phyloP scores from a whole-genome alignment of 2,797 vertebrate species.

The Cossypha dichroa region DNA sequence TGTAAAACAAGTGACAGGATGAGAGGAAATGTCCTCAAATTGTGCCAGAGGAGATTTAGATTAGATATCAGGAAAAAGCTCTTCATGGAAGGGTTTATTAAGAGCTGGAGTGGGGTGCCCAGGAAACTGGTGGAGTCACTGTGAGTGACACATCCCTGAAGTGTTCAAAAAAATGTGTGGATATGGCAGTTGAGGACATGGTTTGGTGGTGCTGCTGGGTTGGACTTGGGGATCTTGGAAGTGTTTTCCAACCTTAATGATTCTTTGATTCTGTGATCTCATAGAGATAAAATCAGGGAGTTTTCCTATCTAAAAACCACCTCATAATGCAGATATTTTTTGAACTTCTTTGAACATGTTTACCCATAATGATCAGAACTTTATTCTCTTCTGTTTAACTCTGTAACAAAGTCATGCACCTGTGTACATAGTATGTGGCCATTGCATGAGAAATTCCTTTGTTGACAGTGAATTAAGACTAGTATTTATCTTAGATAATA shows the following conservation, averaged over 20 bases:
- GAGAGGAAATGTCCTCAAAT: neutral
- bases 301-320: neutral
- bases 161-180: neutral
- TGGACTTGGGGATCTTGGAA: neutral
- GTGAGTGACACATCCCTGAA: neutral
- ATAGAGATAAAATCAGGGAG: neutral
- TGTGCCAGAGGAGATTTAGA: neutral
- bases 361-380: neutral
- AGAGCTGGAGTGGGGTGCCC: neutral
- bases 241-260: neutral
- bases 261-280: neutral
- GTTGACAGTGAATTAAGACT: neutral
- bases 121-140: neutral
- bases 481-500: neutral
- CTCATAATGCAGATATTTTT: neutral
- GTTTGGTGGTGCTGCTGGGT: neutral
- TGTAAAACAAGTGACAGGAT: neutral
- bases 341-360: neutral
- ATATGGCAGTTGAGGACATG: neutral
- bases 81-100: neutral
- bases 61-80: neutral
- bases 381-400: neutral
- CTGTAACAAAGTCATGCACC: neutral
- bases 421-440: neutral
- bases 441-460: neutral